Conservation (phyloP, 2,797 vertebrate genomes). For the Poeciliopsis paucimaculata region DNA sequence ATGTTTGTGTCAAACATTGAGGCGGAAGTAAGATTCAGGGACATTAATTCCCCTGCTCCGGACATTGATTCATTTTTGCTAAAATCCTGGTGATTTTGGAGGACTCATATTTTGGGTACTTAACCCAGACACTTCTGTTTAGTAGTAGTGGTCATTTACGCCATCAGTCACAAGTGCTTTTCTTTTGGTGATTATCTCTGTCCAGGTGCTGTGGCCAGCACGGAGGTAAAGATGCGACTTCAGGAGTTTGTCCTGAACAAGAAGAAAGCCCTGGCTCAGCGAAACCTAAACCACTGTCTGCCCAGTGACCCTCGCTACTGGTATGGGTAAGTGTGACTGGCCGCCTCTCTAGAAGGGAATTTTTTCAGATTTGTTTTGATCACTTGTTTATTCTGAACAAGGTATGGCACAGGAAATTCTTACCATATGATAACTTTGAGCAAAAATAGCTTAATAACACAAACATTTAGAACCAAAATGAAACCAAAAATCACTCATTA, state of each 20-base stretch:
- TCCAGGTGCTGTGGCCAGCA: conserved; percentile 95
- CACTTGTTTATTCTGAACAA: background rate
- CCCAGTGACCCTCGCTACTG: conserved; percentile 94
- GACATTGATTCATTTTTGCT: background rate
- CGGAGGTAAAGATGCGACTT: conserved; percentile 98
- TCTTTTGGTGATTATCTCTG: conserved; percentile 4
- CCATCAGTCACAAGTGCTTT: background rate
- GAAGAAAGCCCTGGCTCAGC: conserved; percentile 95
- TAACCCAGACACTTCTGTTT: background rate
- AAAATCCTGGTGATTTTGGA: background rate
- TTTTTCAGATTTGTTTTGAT: background rate
- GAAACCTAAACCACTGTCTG: conserved; percentile 95
- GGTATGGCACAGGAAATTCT: background rate
- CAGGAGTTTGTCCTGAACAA: conserved; percentile 98
- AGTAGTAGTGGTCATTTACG: background rate
- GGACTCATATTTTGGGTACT: background rate
- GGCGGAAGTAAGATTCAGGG: background rate
- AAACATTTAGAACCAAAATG: background rate
- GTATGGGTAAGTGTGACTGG: conserved; percentile 91
- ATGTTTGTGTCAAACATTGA: conserved; percentile 15
- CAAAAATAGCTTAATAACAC: background rate
- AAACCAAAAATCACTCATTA: background rate
- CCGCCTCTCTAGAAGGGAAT: background rate
- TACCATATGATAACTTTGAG: background rate
- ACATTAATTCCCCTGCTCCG: background rate